Conservation (phyloP, 2,797 vertebrate species). For the Euphonia xanthogaster region DNA sequence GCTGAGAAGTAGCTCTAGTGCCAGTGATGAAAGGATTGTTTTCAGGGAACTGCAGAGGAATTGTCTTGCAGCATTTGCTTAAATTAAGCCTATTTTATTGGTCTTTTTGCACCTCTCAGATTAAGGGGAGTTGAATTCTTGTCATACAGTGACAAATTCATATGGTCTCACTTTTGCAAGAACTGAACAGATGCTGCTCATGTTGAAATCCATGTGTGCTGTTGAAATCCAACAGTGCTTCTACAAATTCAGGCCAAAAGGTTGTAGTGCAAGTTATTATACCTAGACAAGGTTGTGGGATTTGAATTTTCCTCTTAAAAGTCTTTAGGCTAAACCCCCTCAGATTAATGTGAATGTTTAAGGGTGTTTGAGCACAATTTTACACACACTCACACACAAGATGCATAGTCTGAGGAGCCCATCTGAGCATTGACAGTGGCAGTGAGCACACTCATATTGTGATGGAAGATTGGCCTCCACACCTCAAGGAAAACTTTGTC, state of each 20-base stretch:
- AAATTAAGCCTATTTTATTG: neutral
- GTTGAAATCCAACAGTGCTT: neutral
- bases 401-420: neutral
- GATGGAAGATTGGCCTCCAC: neutral
- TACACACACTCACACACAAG: neutral
- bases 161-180: neutral
- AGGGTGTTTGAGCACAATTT: neutral
- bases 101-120: neutral
- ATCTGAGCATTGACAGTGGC: neutral
- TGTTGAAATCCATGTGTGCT: neutral
- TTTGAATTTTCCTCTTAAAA: neutral
- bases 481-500: neutral
- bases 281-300: no score
- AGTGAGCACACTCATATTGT: fast-evolving
- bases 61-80: neutral
- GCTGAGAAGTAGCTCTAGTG: neutral
- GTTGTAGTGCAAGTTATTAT: neutral
- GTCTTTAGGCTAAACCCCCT: neutral
- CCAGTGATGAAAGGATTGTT: neutral
- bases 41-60: neutral
- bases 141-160: neutral
- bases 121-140: neutral
- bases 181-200: neutral
- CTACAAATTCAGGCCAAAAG: neutral
- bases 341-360: neutral